Evolutionary conservation across 1,140 invertebrate species (phyloP).

Genomic region (Drosophila guanche): DNA sequence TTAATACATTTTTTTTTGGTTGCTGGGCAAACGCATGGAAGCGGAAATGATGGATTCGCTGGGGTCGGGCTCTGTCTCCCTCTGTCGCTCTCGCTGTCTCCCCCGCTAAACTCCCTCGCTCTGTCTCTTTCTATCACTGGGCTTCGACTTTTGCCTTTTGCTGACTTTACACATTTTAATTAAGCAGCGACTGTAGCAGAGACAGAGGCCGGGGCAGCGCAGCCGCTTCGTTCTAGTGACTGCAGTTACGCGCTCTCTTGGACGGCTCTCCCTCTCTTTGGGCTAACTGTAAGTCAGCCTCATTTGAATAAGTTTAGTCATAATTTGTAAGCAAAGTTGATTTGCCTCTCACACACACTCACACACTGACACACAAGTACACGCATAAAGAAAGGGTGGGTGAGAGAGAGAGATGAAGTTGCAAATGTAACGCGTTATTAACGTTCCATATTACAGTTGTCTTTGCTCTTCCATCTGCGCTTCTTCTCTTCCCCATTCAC

Average conservation of each 20-base stretch:
- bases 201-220: not conserved
- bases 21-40: constrained; percentile 77
- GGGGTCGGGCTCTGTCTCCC: constrained; percentile 43
- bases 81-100: constrained; percentile 24
- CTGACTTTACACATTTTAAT: constrained; percentile 82
- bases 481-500: constrained; percentile 6
- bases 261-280: not conserved
- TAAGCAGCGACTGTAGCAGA: constrained; percentile 60
- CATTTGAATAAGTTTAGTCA: constrained; percentile 81
- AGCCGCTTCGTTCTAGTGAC: constrained; percentile 67
- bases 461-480: constrained; percentile 24
- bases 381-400: no score
- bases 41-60: constrained; percentile 83
- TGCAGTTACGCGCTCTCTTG: constrained; percentile 46
- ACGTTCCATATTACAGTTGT: constrained; percentile 74
- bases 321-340: constrained; percentile 79
- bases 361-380: not conserved
- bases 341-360: constrained; percentile 35
- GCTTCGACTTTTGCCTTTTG: constrained; percentile 28
- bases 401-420: constrained; percentile 63
- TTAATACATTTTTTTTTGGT: constrained; percentile 43
- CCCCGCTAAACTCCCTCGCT: constrained; percentile 3
- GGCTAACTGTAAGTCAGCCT: constrained; percentile 73
- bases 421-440: constrained; percentile 82
- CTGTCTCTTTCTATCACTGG: not conserved